These are phyloP conservation scores for Drosophila jambulina DNA, from an alignment of 1,140 invertebrate species.

Conservation along the genomic window DNA sequence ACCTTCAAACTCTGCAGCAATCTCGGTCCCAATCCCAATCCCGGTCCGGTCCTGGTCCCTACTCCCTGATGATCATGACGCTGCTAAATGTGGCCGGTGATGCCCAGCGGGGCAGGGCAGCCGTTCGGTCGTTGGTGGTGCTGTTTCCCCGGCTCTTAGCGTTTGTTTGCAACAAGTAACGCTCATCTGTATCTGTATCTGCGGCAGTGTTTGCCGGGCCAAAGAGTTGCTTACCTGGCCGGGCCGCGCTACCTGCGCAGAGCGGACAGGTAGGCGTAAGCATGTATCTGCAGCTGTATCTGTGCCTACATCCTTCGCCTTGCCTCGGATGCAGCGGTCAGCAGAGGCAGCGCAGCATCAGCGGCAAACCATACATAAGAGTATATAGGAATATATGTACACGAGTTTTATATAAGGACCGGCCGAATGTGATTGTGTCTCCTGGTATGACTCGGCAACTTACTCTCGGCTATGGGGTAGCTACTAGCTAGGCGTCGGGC, in stretches of 20 bases:
- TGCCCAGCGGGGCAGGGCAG: conserved; percentile 54
- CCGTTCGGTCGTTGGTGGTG: conserved; percentile 46
- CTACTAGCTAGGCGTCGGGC: conserved; percentile 67
- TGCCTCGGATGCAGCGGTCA: conserved; percentile 57
- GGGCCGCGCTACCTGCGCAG: conserved; percentile 66
- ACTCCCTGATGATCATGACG: conserved; percentile 69
- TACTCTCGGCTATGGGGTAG: conserved; percentile 59
- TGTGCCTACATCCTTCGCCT: conserved; percentile 61
- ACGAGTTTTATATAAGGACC: conserved; percentile 45
- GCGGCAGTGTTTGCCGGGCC: conserved; percentile 55
- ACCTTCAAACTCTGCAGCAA: conserved; percentile 35
- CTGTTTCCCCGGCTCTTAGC: conserved; percentile 55
- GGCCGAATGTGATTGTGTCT: conserved; percentile 37
- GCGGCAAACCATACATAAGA: conserved; percentile 36
- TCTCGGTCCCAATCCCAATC: conserved; percentile 40
- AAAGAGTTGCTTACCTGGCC: conserved; percentile 73
- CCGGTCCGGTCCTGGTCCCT: conserved; percentile 36
- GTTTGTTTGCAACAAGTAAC: conserved; percentile 78
- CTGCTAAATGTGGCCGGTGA: conserved; percentile 61
- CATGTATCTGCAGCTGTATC: conserved; percentile 50
- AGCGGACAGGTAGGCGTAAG: conserved; percentile 78
- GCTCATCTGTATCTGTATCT: conserved; percentile 63
- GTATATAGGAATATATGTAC: conserved; percentile 19
- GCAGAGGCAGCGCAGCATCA: conserved; percentile 60
- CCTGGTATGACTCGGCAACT: conserved; percentile 68